Percentiles rank a stretch among this genome's conserved stretches.
Evolutionary conservation across 1,140 invertebrate genomes (phyloP).

Genomic region (Mizuhopecten yessoensis): DNA sequence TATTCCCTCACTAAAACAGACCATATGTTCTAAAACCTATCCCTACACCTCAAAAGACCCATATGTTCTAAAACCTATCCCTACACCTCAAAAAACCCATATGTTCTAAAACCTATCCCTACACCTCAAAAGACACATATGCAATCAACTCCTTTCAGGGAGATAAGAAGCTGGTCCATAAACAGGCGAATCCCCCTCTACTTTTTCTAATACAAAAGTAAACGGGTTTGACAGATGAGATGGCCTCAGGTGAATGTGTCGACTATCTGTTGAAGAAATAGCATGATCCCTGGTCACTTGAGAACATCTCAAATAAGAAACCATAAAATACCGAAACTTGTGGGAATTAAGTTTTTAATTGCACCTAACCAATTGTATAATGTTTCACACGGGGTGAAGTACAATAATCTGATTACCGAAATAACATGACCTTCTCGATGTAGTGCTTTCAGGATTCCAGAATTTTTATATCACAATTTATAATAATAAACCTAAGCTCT

Average conservation of each 20-base stretch:
- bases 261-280: neutral
- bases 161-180: neutral
- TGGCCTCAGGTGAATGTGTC: constrained; percentile 18
- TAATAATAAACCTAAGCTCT: neutral
- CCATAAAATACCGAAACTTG: constrained; percentile 11
- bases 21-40: neutral
- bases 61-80: neutral
- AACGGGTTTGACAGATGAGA: neutral
- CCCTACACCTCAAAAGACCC: neutral
- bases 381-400: neutral
- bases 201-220: neutral
- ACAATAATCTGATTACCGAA: neutral
- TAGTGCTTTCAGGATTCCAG: neutral
- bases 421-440: neutral
- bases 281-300: neutral
- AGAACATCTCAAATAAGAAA: neutral
- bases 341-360: constrained; percentile 33
- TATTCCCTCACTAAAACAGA: neutral
- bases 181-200: neutral
- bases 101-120: neutral
- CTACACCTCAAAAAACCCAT: neutral
- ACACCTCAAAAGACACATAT: neutral
- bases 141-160: neutral
- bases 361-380: neutral
- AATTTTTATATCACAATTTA: neutral